Conservation (phyloP, 2,888 invertebrate species). For the Temnothorax unifasciatus region DNA sequence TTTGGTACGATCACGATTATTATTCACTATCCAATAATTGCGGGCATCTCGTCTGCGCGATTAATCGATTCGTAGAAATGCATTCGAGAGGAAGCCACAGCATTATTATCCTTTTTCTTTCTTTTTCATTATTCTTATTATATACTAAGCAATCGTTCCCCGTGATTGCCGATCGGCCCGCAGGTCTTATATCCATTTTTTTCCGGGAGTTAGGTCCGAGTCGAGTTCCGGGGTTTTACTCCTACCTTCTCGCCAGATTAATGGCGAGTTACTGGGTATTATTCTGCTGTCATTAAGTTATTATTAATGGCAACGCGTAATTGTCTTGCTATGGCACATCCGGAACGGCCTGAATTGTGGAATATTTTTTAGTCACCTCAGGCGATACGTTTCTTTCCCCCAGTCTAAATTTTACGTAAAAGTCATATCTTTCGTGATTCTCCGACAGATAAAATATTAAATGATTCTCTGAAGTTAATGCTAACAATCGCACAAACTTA, state of each 20-base stretch:
- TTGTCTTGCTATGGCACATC: conserved; percentile 14
- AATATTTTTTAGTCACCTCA: conserved; percentile 15
- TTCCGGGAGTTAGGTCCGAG: neutral
- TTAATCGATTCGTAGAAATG: conserved; percentile 39
- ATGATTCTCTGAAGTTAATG: neutral
- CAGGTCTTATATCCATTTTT: conserved; percentile 31
- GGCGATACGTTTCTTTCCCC: neutral
- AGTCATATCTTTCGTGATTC: neutral
- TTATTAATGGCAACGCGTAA: conserved; percentile 34
- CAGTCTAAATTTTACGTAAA: conserved; percentile 7
- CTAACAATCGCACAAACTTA: neutral
- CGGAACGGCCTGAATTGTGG: conserved; percentile 13
- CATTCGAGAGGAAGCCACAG: neutral
- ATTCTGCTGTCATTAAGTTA: conserved; percentile 47
- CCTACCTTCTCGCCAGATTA: conserved; percentile 20
- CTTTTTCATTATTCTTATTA: conserved; percentile 30
- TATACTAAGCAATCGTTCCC: conserved; percentile 34
- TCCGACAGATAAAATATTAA: neutral
- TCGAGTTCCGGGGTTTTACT: conserved; percentile 12
- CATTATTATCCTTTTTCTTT: neutral
- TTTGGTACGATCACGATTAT: neutral
- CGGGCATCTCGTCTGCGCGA: neutral
- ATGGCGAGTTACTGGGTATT: conserved; percentile 23
- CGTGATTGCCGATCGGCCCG: conserved; percentile 26
- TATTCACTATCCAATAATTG: conserved; percentile 3